A percentile compares a stretch with the other conserved stretches of the same genome.
Evolutionary conservation across 1,140 invertebrate genomes (phyloP).

Genomic region (Bombus superbus): DNA sequence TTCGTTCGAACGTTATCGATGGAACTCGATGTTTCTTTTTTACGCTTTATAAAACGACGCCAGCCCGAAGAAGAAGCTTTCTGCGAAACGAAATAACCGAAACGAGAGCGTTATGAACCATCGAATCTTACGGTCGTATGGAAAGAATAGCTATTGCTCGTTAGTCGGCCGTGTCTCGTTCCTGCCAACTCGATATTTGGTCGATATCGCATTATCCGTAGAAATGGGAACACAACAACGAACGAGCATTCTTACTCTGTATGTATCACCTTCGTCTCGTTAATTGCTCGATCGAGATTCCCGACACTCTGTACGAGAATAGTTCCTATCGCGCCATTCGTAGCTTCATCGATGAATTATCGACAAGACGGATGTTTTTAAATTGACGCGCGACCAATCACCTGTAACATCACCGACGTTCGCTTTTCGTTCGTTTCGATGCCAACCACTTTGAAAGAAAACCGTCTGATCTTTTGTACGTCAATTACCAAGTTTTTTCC

Average conservation of each 20-base stretch:
- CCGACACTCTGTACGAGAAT: neutral
- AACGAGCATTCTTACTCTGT: slow-evolving; percentile 10
- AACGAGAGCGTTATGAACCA: neutral
- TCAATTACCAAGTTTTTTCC: slow-evolving; percentile 13
- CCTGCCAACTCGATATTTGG: slow-evolving; percentile 1
- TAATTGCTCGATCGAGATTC: slow-evolving; percentile 43
- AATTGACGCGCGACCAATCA: slow-evolving; percentile 39
- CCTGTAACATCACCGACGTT: slow-evolving; percentile 17
- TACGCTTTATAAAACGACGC: too few species aligned
- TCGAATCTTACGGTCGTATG: neutral
- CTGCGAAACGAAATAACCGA: neutral
- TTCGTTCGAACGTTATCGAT: neutral
- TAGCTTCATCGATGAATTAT: slow-evolving; percentile 28
- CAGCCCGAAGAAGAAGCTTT: neutral
- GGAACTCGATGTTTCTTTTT: neutral
- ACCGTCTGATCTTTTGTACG: slow-evolving; percentile 20
- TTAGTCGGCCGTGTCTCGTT: slow-evolving; percentile 4
- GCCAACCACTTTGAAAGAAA: slow-evolving; percentile 25
- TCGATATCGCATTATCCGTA: slow-evolving; percentile 25
- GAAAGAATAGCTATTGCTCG: neutral
- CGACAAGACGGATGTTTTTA: slow-evolving; percentile 36
- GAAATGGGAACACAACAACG: slow-evolving; percentile 21
- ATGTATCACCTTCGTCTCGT: slow-evolving; percentile 22
- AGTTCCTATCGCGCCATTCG: neutral
- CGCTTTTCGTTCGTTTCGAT: neutral